These are phyloP conservation scores for Tinamus guttatus DNA, from an alignment of 2,113 vertebrate species.

Conservation along the genomic window DNA sequence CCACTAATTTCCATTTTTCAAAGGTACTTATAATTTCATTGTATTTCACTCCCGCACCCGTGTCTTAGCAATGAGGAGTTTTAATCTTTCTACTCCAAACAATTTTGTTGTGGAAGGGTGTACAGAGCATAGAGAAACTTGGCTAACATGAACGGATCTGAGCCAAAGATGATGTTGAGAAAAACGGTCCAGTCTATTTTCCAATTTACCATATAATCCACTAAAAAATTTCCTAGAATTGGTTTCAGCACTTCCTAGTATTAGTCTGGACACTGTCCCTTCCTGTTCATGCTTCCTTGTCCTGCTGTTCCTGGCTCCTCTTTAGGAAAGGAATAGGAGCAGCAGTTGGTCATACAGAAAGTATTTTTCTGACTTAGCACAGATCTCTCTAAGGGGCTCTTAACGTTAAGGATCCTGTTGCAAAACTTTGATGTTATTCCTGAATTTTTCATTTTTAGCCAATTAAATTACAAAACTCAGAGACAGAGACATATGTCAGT, in stretches of 20 bases:
- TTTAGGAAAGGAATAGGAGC: not conserved
- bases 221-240: not conserved
- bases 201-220: not conserved
- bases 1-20: not conserved
- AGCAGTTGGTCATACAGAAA: not conserved
- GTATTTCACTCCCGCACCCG: not conserved
- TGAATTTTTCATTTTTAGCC: not conserved
- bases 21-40: not conserved
- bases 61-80: not conserved
- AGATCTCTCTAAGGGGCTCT: not conserved
- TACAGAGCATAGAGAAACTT: not conserved
- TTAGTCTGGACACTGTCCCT: not conserved
- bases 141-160: not conserved
- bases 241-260: not conserved
- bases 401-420: not conserved
- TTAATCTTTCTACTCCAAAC: not conserved
- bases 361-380: not conserved
- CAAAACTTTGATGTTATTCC: not conserved
- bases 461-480: not conserved
- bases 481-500: not conserved
- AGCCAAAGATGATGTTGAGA: not conserved
- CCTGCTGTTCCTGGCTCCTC: not conserved
- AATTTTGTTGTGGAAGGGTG: not conserved
- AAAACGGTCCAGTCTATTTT: not conserved
- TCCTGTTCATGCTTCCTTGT: not conserved